Base-by-base conservation (phyloP, 2,797 vertebrate genomes). In the Bovichtus diacanthus region DNA sequence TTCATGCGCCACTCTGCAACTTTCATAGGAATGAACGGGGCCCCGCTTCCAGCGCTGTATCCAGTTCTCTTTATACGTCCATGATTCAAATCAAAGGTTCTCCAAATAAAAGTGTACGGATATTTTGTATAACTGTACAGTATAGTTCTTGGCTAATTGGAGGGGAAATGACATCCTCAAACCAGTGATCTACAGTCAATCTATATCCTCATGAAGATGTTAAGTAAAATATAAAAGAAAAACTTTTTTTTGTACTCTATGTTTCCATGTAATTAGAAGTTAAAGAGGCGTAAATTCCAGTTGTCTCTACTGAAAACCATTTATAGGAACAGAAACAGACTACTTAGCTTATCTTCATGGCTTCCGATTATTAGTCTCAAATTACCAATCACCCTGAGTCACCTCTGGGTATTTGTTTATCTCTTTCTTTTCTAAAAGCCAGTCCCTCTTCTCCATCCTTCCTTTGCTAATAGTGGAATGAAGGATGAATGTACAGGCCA, bases 341-440 rank as follows among this genome's bases (percentile, higher is more conserved):
- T 71, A 74, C 76, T 72, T 54, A 70, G 66, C 60, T 77, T 85
- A 87, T 87, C 83, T 69, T 38, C 49, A 73, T 15, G 19, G 64
- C 62, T 85, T 81, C 62, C 21, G 36, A 65, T 82, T 64, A 69
- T 81, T 67, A 66, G 61, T 64, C 61, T 76, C 46, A 65, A 67
- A 70, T 82, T 80, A 68, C 78, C 64, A 11, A 78, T 80, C 80
- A 68, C 39, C 44, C 56, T 8, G 53, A 78, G 18, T 83, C 51
- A 75, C 53, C 60, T 65, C 61, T 74, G 36, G 6, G 18, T 41
- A 58, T 72, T 84, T 76, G 59, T 89, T 81, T 88, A 85, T 85
- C 67, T 68, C 49, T 76, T 70, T n/a, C 49, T 66, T 39, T 64
- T 82, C 58, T 78, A 47, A 87, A 90, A 77, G 74, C 71, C 59